phyloP scores from a whole-genome alignment of 2,113 vertebrate species.

The Zosterops lateralis region DNA sequence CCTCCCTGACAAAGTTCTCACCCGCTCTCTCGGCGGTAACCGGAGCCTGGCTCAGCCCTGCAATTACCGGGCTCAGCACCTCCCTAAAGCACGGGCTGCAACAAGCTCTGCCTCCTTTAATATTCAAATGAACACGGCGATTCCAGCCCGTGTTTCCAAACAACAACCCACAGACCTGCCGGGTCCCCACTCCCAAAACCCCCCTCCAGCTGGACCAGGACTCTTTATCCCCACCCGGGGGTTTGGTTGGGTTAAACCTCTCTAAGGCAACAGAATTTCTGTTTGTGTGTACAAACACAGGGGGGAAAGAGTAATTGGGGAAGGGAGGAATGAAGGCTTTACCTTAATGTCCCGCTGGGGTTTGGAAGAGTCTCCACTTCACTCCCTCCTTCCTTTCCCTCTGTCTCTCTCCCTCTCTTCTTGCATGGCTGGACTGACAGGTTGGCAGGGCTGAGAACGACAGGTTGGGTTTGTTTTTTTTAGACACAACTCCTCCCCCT shows the following conservation, averaged over 20 bases:
- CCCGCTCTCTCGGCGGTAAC: background rate
- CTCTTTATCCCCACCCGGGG: background rate
- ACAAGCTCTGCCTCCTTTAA: background rate
- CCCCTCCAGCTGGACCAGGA: background rate
- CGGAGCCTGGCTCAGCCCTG: slow-evolving; percentile 16
- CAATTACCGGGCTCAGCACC: background rate
- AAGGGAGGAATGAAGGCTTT: slow-evolving; percentile 20
- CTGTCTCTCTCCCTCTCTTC: slow-evolving; percentile 47
- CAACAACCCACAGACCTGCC: background rate
- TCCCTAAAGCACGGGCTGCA: background rate
- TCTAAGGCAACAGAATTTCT: slow-evolving; percentile 1
- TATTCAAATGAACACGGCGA: background rate
- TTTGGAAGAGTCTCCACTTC: slow-evolving; percentile 25
- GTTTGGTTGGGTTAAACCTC: background rate
- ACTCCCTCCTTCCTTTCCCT: slow-evolving; percentile 32
- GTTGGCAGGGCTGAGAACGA: slow-evolving; percentile 60
- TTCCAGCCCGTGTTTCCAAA: background rate
- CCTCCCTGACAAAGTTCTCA: slow-evolving; percentile 5
- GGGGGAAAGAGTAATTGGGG: background rate
- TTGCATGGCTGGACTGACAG: slow-evolving; percentile 68
- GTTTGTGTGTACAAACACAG: background rate
- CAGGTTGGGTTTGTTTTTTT: slow-evolving; percentile 71
- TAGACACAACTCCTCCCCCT: slow-evolving; percentile 67
- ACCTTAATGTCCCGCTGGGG: slow-evolving; percentile 32
- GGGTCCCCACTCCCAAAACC: background rate